Evolutionary conservation across 2,888 invertebrate genomes (phyloP), one percentile per base, ranked within the genome.

Genomic region (Hypsopygia costalis): DNA sequence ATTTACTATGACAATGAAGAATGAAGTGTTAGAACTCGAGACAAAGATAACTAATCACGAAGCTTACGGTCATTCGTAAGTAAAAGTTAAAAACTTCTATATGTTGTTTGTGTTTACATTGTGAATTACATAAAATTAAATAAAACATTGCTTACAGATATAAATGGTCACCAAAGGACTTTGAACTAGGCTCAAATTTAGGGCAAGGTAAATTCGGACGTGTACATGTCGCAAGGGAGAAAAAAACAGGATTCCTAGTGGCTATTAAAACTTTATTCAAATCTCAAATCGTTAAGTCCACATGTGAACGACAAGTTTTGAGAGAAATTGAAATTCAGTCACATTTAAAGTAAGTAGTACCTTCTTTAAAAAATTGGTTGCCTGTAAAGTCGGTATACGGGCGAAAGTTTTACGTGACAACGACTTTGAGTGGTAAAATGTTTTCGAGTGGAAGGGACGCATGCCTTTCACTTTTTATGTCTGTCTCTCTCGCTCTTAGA

Each of bases 271-370:
- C 95, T 0, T 79, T 97, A 44, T 93, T 94, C 69, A 98, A 98
- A 73, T 92, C 92, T 1, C 97, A 98, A 75, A 89, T 98, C 10
- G 88, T 91, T 10, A 92, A 93, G 73, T 90, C 93, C 51, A 81
- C 91, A 76, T 91, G 95, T 35, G 96, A 98, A 67, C 92, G 94
- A 49, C 97, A 98, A 76, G 92, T 97, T 0, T 69, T 96, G 52
- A 82, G 98, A 49, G 98, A 98, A 85, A 96, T 98, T 58, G 98
- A 98, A 88, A 98, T 98, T 57, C 97, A 98, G 68, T 93, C 94
- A 0, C 93, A 93, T 82, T 76, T 94, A 35, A 90, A 90, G 92
- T 92, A 73, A n/a, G n/a, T n/a, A 77, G 79, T 76, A 7, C 12
- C 9, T 16, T 3, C n/a, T n/a, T n/a, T n/a, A n/a, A n/a, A n/a